These are phyloP conservation scores for Syngnathus acus DNA, from an alignment of 2,797 vertebrate species.

Conservation along the genomic window DNA sequence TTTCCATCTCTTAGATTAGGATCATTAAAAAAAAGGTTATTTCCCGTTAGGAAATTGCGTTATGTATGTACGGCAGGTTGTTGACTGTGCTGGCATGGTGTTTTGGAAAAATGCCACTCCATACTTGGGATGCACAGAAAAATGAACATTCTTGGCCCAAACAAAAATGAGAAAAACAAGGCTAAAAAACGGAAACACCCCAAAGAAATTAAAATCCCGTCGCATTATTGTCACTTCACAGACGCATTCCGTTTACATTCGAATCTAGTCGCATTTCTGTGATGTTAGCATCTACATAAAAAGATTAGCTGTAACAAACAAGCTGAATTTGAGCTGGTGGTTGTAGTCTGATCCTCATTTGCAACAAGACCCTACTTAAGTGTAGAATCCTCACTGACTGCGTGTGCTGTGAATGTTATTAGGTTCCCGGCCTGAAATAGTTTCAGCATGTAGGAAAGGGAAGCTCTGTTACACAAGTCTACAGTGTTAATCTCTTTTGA, in stretches of 20 bases:
- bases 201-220: no score
- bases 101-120: background rate
- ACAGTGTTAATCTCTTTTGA: constrained; percentile 46
- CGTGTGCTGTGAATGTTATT: constrained; percentile 24
- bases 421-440: constrained; percentile 38
- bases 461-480: constrained; percentile 38
- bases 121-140: background rate
- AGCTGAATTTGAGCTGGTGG: constrained; percentile 22
- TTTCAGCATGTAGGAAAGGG: constrained; percentile 39
- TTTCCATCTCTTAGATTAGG: constrained; percentile 26
- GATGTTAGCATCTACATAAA: no score
- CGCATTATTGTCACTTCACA: no score
- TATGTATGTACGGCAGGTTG: background rate
- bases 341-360: constrained; percentile 31
- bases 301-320: no score
- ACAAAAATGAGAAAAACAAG: no score
- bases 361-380: constrained; percentile 32
- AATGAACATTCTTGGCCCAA: no score
- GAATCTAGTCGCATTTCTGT: no score
- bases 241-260: no score
- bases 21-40: constrained; percentile 18
- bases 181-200: no score
- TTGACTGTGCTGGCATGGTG: background rate
- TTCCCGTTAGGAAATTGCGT: constrained; percentile 3
- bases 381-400: constrained; percentile 34